Conservation (phyloP, 2,797 vertebrate genomes). For the Hirundo rustica region DNA sequence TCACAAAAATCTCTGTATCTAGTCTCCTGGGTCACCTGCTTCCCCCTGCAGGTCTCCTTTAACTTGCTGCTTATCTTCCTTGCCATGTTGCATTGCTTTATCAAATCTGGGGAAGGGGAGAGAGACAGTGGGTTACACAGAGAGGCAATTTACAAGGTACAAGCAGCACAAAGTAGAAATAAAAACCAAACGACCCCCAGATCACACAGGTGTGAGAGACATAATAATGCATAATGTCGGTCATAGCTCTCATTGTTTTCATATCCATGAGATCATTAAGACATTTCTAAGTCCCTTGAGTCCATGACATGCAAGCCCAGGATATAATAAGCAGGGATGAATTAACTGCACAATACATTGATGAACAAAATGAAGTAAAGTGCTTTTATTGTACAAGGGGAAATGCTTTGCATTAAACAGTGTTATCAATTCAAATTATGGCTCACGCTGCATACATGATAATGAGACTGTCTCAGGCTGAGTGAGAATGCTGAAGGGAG, state of each 20-base stretch:
- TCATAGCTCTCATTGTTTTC: conserved; percentile 1
- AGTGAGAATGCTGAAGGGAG: not conserved
- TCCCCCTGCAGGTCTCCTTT: not conserved
- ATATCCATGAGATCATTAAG: not conserved
- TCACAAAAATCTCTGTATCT: not conserved
- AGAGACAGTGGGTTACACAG: not conserved
- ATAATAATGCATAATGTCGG: not conserved
- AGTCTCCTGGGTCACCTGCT: not conserved
- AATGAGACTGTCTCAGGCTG: not conserved
- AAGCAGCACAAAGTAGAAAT: not conserved
- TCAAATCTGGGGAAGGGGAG: not conserved
- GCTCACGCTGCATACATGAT: conserved; percentile 2
- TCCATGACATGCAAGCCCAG: not conserved
- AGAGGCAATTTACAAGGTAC: not conserved
- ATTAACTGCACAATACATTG: not conserved
- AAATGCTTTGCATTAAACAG: conserved; percentile 13
- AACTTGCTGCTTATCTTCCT: conserved; percentile 35
- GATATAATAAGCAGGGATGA: not conserved
- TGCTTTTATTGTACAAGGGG: conserved; percentile 14
- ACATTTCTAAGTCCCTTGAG: not conserved
- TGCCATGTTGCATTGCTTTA: not conserved
- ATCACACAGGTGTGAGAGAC: not conserved
- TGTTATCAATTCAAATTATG: conserved; percentile 39
- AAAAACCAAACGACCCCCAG: not conserved
- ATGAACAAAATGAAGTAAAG: conserved; percentile 52